A percentile compares a stretch with the other conserved stretches of the same genome.
phyloP scores from a whole-genome alignment of 2,113 vertebrate species.

The Scortum barcoo region DNA sequence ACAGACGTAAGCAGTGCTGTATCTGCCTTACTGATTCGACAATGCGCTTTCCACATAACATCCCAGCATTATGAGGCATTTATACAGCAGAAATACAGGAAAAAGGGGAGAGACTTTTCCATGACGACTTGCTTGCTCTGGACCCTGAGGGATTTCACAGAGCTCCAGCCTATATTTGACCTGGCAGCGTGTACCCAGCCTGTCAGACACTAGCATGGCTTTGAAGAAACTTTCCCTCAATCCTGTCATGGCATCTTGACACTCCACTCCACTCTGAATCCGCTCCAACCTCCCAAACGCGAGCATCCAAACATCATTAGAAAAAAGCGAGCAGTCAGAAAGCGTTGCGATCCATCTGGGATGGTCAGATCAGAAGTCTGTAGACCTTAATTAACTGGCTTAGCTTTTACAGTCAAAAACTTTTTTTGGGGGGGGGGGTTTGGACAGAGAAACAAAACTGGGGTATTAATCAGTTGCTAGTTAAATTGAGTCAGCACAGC shows the following conservation, averaged over 20 bases:
- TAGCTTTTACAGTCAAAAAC: slow-evolving; percentile 1
- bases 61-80: background rate
- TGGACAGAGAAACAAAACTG: background rate
- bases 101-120: slow-evolving; percentile 44
- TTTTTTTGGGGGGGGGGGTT: slow-evolving; percentile 18
- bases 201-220: slow-evolving; percentile 61
- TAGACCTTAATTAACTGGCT: slow-evolving; percentile 26
- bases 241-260: slow-evolving; percentile 43
- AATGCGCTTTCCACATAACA: slow-evolving; percentile 6
- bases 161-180: slow-evolving; percentile 66
- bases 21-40: background rate
- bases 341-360: slow-evolving; percentile 22
- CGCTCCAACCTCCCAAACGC: slow-evolving; percentile 27
- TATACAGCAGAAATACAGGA: slow-evolving; percentile 13
- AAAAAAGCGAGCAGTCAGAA: slow-evolving; percentile 35
- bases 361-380: slow-evolving; percentile 23
- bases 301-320: slow-evolving; percentile 18
- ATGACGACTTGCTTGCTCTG: slow-evolving; percentile 25
- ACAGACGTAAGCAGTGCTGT: background rate
- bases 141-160: slow-evolving; percentile 51
- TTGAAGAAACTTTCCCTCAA: slow-evolving; percentile 57
- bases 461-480: background rate
- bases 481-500: background rate
- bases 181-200: slow-evolving; percentile 70
- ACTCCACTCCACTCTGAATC: slow-evolving; percentile 53